Conservation (phyloP, 2,113 vertebrate genomes). For the Dryoscopus gambensis region DNA sequence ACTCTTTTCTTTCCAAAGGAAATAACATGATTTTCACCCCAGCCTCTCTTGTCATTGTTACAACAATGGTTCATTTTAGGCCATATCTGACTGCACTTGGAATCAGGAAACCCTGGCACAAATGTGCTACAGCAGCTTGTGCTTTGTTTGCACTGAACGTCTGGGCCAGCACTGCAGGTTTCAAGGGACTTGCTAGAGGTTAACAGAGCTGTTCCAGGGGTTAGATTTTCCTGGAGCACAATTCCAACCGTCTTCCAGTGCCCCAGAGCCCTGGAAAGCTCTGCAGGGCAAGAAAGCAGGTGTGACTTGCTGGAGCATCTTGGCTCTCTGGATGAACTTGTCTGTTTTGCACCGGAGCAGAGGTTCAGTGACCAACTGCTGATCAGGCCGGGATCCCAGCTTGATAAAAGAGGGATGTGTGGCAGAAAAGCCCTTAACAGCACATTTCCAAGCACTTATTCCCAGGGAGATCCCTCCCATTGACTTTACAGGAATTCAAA, state of each 20-base stretch:
- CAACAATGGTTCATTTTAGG: conserved; percentile 18
- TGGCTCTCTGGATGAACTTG: background rate
- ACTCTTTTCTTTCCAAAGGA: conserved; percentile 6
- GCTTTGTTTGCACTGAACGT: background rate
- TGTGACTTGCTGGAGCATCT: background rate
- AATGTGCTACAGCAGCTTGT: background rate
- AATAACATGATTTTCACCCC: background rate
- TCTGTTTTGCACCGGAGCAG: background rate
- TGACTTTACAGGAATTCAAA: background rate
- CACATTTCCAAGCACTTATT: background rate
- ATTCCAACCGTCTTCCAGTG: background rate
- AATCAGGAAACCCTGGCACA: background rate
- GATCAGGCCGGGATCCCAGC: background rate
- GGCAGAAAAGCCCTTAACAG: background rate
- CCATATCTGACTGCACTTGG: background rate
- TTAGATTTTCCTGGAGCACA: background rate
- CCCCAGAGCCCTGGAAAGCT: background rate
- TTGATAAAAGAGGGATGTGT: background rate
- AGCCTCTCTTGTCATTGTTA: background rate
- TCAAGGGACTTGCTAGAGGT: background rate
- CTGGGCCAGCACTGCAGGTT: background rate
- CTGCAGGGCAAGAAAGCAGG: background rate
- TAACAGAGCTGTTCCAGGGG: background rate
- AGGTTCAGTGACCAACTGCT: background rate
- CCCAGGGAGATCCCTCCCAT: background rate